Evolutionary conservation across 2,888 invertebrate species (phyloP).

Genomic region (Drosophila melanocephala): DNA sequence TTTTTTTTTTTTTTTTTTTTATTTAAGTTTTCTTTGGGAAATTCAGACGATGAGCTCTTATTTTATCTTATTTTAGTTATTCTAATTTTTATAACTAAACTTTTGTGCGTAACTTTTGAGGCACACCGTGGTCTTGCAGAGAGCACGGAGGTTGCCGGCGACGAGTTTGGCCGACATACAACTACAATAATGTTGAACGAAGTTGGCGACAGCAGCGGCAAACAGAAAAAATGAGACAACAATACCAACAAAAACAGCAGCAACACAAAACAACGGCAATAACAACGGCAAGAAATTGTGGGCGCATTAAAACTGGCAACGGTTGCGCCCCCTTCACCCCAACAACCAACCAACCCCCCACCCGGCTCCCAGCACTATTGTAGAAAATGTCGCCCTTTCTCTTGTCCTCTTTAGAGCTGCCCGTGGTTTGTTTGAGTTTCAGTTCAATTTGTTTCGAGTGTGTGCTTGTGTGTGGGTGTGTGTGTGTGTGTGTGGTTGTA

Average conservation of each 20-base stretch:
- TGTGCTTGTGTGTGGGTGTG: constrained; percentile 12
- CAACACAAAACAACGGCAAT: constrained; percentile 24
- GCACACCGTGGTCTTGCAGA: constrained; percentile 20
- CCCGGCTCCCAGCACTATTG: neutral
- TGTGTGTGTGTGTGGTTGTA: constrained; percentile 13
- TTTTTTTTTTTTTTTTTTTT: too few species aligned
- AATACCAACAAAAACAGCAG: constrained; percentile 34
- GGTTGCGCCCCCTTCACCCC: constrained; percentile 9
- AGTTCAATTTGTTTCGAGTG: constrained; percentile 62
- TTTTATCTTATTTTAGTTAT: neutral
- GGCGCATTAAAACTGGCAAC: constrained; percentile 46
- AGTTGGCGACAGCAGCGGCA: constrained; percentile 61
- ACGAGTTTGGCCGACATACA: constrained; percentile 60
- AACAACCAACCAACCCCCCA: neutral
- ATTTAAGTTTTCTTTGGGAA: neutral
- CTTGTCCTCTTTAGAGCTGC: constrained; percentile 16
- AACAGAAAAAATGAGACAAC: constrained; percentile 21
- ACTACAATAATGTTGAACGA: constrained; percentile 69
- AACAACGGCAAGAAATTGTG: constrained; percentile 29
- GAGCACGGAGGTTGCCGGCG: constrained; percentile 25
- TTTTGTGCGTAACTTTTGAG: neutral
- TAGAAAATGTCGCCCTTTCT: neutral
- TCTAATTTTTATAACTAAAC: neutral
- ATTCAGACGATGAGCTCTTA: neutral
- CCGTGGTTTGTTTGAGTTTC: constrained; percentile 68